phyloP scores from a whole-genome alignment of 2,888 invertebrate genomes.

The Ochropleura leucogaster region DNA sequence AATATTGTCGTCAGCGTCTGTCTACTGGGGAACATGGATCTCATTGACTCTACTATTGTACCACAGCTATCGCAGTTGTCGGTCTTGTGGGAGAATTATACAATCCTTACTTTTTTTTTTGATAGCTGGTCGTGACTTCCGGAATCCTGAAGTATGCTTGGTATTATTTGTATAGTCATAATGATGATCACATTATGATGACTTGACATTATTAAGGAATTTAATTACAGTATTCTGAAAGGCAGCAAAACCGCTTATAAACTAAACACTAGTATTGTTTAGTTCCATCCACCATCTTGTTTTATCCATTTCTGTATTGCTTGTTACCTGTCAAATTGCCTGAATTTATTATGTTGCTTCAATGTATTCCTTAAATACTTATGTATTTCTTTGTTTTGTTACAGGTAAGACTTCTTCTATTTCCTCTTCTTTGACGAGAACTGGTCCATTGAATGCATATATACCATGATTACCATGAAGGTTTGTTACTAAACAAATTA shows the following conservation, averaged over 20 bases:
- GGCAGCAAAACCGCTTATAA: neutral
- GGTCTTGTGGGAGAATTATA: neutral
- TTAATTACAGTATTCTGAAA: slow-evolving; percentile 2
- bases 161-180: neutral
- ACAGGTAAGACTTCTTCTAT: slow-evolving; percentile 50
- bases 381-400: slow-evolving; percentile 44
- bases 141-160: neutral
- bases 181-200: neutral
- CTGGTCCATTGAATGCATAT: neutral
- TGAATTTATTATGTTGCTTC: neutral
- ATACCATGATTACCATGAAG: slow-evolving; percentile 6
- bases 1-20: neutral
- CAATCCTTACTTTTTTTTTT: neutral
- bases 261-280: neutral
- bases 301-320: neutral
- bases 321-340: neutral
- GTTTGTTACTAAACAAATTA: slow-evolving; percentile 20
- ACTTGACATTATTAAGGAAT: neutral
- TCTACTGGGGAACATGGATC: neutral
- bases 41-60: neutral
- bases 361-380: neutral
- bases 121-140: neutral
- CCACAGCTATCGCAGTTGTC: neutral
- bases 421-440: neutral
- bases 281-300: neutral